Percentiles rank a stretch among this genome's conserved stretches.
Evolutionary conservation across 2,797 vertebrate genomes (phyloP).

Genomic region (Spheniscus humboldti): DNA sequence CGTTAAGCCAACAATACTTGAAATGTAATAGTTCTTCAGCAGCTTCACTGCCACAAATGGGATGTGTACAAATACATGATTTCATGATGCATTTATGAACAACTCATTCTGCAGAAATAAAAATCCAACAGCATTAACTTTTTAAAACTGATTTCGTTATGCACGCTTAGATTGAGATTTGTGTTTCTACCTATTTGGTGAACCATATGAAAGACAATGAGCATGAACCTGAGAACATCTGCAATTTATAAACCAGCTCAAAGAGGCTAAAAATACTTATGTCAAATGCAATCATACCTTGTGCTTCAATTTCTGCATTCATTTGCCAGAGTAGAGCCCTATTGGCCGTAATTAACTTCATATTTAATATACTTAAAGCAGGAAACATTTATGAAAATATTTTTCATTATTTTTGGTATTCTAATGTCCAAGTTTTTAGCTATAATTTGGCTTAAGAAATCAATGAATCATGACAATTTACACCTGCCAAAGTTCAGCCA

Average conservation of each 20-base stretch:
- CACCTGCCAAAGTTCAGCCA: neutral
- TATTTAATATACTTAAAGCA: neutral
- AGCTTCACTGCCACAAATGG: neutral
- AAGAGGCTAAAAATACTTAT: neutral
- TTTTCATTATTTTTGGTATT: neutral
- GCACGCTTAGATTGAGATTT: neutral
- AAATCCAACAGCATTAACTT: neutral
- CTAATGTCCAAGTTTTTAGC: neutral
- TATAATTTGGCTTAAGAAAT: neutral
- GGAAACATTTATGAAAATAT: neutral
- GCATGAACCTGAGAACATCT: neutral
- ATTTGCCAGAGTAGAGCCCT: neutral
- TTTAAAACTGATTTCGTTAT: neutral
- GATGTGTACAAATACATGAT: neutral
- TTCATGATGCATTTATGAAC: neutral
- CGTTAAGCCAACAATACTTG: neutral
- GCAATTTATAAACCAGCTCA: neutral
- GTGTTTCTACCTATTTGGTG: neutral
- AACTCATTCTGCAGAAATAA: neutral
- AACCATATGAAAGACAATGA: neutral
- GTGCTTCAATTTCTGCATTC: neutral
- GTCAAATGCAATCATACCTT: neutral
- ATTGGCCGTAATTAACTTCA: neutral
- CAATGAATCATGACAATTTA: neutral
- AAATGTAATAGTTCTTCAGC: neutral